phyloP scores from a whole-genome alignment of 2,797 vertebrate genomes.

The Emys orbicularis region DNA sequence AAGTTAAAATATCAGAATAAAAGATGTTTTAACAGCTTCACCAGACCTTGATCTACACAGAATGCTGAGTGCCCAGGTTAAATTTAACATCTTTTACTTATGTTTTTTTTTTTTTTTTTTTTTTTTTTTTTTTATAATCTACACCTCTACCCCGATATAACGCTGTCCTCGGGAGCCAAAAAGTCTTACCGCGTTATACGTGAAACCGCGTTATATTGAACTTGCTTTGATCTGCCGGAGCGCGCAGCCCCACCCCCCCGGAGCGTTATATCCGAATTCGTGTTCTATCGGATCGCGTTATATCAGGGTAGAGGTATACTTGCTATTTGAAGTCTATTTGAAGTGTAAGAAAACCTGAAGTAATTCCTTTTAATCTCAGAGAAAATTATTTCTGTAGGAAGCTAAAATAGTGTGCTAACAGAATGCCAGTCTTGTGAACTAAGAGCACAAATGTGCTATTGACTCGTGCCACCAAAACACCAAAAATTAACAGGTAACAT shows the following conservation, averaged over 20 bases:
- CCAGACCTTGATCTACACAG: background rate
- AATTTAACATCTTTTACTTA: background rate
- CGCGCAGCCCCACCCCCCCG: too few species aligned
- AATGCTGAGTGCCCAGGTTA: background rate
- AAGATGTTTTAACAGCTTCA: background rate
- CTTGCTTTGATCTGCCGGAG: too few species aligned
- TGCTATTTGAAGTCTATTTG: background rate
- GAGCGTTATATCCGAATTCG: too few species aligned
- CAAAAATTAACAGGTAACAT: background rate
- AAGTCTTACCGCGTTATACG: too few species aligned
- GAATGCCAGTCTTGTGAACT: background rate
- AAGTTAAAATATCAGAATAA: background rate
- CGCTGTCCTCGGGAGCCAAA: too few species aligned
- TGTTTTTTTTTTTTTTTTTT: too few species aligned
- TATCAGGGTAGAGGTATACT: too few species aligned
- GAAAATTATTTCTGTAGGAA: background rate
- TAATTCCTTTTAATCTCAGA: background rate
- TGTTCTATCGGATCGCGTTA: too few species aligned
- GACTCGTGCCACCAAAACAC: background rate
- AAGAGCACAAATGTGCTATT: background rate
- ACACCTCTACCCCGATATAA: too few species aligned
- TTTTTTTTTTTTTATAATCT: too few species aligned
- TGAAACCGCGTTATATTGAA: too few species aligned
- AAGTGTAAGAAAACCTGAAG: background rate
- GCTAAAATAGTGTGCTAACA: background rate